Evolutionary conservation across 2,888 invertebrate genomes (phyloP), one percentile per base, ranked within the genome.

Genomic region (Volucella zonaria): DNA sequence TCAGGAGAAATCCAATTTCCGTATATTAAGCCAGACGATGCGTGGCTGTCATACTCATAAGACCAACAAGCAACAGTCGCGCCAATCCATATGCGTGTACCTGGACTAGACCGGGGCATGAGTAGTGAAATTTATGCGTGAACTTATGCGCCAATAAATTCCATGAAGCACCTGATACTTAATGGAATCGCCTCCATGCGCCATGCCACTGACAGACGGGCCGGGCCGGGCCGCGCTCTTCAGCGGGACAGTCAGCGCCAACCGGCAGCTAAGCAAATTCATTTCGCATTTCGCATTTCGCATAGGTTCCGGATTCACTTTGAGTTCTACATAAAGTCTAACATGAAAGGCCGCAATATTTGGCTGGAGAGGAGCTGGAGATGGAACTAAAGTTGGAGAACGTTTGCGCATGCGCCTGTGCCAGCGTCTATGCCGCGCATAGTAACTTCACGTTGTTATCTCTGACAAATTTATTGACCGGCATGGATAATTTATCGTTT

Each of bases 391-490:
- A 58, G 58, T n/a, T 23, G n/a, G 47, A 18, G 62, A 51, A 61
- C 23, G 56, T 49, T 61, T 43, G 61, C 73, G 73, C 54, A 64
- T 85, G 76, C 56, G 58, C 68, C 23, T 2, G 3, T 4, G 23
- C 23, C 31, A 31, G 31, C 31, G 6, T 31, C 31, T 31, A 31
- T 12, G 45, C 54, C 62, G 14, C 56, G 64, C 77, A 86, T 81
- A 81, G 80, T 74, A 73, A 80, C 85, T 85, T 82, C 87, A 86
- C 67, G 87, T 86, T 87, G 81, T 82, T 87, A 88, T 87, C 88
- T 87, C 87, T 82, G 88, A 88, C 88, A 88, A 88, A 88, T 88
- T 88, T 88, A 88, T 88, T 87, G 87, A 79, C 87, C 80, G 85
- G 77, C 87, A 82, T 87, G 88, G 86, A 87, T 87, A 87, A 87